These are phyloP conservation scores for Myioborus melanocephalus DNA, from an alignment of 2,797 vertebrate species.

Conservation along the genomic window DNA sequence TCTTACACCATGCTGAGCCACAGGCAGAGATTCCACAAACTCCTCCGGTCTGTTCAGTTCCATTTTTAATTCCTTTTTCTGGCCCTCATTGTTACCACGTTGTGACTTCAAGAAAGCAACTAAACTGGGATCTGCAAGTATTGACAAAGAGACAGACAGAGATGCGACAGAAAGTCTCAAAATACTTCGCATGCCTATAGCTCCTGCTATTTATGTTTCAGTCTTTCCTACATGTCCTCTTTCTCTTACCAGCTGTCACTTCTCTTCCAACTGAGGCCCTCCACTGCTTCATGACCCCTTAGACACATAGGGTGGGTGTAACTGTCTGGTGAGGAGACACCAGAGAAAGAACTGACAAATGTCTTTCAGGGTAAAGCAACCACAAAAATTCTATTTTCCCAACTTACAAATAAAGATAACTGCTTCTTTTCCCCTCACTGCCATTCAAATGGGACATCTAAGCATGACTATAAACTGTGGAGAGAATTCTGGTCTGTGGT, in stretches of 20 bases:
- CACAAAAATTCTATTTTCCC: background rate
- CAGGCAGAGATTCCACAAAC: background rate
- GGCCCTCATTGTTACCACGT: slow-evolving; percentile 34
- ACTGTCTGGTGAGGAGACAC: background rate
- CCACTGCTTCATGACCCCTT: background rate
- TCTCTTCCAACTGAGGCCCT: background rate
- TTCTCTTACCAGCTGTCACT: background rate
- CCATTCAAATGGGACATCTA: background rate
- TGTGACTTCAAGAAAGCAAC: slow-evolving; percentile 87
- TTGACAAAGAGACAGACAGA: slow-evolving; percentile 44
- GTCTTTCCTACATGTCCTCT: background rate
- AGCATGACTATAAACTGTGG: background rate
- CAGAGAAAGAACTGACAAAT: background rate
- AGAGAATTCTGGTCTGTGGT: background rate
- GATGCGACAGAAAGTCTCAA: slow-evolving; percentile 2
- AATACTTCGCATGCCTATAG: background rate
- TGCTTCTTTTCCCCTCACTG: background rate
- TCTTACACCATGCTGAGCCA: background rate
- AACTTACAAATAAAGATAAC: background rate
- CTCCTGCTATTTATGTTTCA: slow-evolving; percentile 7
- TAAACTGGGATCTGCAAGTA: slow-evolving; percentile 83
- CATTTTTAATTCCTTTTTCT: slow-evolving; percentile 43
- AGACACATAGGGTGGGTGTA: background rate
- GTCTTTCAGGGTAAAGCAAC: background rate
- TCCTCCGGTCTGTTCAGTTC: slow-evolving; percentile 22